Base-by-base conservation (phyloP, 2,797 vertebrate species). In the Odontamblyopus rebecca region DNA sequence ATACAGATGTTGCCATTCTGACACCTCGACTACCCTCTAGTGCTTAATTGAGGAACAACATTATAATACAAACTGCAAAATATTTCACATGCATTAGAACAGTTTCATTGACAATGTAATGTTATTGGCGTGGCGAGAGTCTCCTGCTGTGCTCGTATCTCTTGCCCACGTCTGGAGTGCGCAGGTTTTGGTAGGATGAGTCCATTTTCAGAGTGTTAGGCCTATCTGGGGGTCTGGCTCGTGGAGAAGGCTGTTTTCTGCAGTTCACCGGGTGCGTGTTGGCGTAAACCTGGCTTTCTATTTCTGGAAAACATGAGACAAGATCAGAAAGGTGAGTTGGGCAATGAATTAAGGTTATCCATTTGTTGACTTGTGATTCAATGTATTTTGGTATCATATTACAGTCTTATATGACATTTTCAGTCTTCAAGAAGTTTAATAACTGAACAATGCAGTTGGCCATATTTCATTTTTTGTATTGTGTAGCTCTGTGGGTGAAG, bases 211-310 rank as follows among this genome's bases (percentile, higher is more conserved):
- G 79, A 1, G 35, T 23, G 9, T 54, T 53, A 2, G 35, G 35
- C 35, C 7, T 38, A 6, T 0, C 35, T 0, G 19, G 23, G n/a
- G 0, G 48, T 27, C 29, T 35, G 0, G 73, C 69, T 6, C 67
- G 75, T 23, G 80, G 86, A 0, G 86, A 88, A 0, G 81, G 79
- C 48, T 88, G 81, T 6, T 68, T 79, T 12, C 2, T 73, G 15
- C 1, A 67, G 50, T 6, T 3, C 68, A 16, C 12, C 5, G 51
- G 23, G 26, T 2, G 84, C n/a, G 79, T 87, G 80, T 93, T 93
- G 12, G 56, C 59, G 38, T 93, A 93, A 71, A 92, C 15, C 0
- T 88, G 87, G 16, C 27, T 62, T 3, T 88, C 84, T 11, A 51
- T 32, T 69, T 5, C 77, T 74, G 79, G 0, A 68, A 61, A 61